Base-by-base conservation (phyloP, 1,140 invertebrate species). In the Brachionus paranguensis region DNA sequence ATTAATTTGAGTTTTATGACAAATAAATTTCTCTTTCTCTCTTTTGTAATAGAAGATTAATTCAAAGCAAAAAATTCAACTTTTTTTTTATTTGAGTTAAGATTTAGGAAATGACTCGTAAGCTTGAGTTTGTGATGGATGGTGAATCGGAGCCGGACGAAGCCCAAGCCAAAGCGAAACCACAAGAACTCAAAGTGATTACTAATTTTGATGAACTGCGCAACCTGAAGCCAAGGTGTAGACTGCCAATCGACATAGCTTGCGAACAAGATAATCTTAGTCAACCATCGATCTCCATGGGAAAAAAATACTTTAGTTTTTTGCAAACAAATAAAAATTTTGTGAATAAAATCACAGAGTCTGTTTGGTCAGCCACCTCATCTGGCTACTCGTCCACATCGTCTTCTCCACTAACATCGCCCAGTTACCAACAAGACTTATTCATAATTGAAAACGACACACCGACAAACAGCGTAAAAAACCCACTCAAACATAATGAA, bases 221-320 rank as follows among this genome's bases (percentile, higher is more conserved):
- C 8, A 24, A 65, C 1, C 24, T 81, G 20, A 81, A 64, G 33
- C 10, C 78, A 1, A 27, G 78, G 12, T 64, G 37, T 27, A 27
- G 78, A 33, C 27, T 64, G 10, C 53, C 78, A 37, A 17, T 81
- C 3, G 64, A 68, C 43, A 81, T 81, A 10, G 8, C 17, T 2
- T 64, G 8, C 2, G 78, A 68, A 29, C 29, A 64, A 17, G 76
- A 55, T 17, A n/a, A 79, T 3, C 45, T 17, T 29, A 37, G 29
- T 41, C 76, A 79, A 64, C 20, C 50, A 3, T 37, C 24, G 7
- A 20, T 20, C n/a, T 50, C 14, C 4, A 76, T 14, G 11, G 20
- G 43, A 27, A 76, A 76, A 76, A 76, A 76, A 50, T 81, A 81
- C 33, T 81, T 81, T 41, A 81, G 78, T 68, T 81, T 81, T 60